Evolutionary conservation across 2,797 vertebrate species (phyloP).

Genomic region (Synanceia verrucosa): DNA sequence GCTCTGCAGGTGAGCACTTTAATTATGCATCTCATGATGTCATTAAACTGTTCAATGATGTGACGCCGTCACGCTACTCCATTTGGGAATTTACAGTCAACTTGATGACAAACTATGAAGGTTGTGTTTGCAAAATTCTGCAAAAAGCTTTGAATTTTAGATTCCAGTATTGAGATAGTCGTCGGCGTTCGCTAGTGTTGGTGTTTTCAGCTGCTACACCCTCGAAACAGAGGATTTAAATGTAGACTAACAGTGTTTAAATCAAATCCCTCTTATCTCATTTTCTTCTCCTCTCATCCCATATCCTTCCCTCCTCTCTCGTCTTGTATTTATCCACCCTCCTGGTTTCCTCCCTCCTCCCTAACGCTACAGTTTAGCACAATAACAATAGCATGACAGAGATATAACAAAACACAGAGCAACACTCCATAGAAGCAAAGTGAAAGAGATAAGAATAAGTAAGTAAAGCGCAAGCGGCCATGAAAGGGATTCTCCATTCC

Average conservation of each 20-base stretch:
- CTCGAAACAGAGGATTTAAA: slow-evolving; percentile 6
- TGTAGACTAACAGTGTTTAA: background rate
- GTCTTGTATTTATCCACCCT: background rate
- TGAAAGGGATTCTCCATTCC: background rate
- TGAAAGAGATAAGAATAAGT: background rate
- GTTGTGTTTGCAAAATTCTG: slow-evolving; percentile 1
- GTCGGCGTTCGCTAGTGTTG: background rate
- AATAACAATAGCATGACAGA: slow-evolving; percentile 39
- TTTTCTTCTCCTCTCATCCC: background rate
- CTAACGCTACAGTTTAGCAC: slow-evolving; percentile 24
- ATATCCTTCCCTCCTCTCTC: background rate
- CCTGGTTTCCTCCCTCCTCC: background rate
- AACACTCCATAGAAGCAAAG: background rate
- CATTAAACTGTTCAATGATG: slow-evolving; percentile 1
- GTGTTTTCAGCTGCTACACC: background rate
- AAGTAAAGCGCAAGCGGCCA: background rate
- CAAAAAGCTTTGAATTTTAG: background rate
- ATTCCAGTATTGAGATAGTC: background rate
- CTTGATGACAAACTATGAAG: background rate
- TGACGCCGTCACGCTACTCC: slow-evolving; percentile 6
- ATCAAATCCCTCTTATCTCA: background rate
- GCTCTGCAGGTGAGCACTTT: background rate
- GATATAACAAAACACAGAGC: slow-evolving; percentile 13
- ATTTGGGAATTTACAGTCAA: slow-evolving; percentile 3
- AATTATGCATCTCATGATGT: slow-evolving; percentile 23